Evolutionary conservation across 2,888 invertebrate genomes (phyloP), one percentile per base, ranked within the genome.

Genomic region (Orthosia cruda): DNA sequence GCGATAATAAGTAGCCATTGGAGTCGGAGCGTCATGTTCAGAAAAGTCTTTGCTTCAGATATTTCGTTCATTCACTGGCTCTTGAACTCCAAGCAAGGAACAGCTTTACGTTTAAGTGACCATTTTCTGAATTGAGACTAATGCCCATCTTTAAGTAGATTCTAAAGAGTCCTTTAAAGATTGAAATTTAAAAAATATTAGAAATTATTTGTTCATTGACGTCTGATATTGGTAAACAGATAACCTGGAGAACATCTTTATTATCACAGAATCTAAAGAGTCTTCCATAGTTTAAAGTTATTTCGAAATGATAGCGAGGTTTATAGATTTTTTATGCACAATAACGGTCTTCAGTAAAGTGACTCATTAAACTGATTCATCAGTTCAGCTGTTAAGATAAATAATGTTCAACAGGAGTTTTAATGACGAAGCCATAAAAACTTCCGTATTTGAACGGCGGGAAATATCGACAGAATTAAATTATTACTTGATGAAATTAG

Each of bases 11-110:
- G 26, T 40, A 50, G 61, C 63, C 66, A 64, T 55, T 68, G 18
- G 59, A 65, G 40, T 63, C 40, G n/a, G 18, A 74, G 23, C 23
- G 32, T 57, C 52, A 63, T 32, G 11, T 47, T 69, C 57, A 57
- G 55, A 62, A 69, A 79, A 20, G 20, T 26, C 9, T 54, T 64
- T 58, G 23, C 47, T 61, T 74, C 47, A 47, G 59, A 55, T 55
- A 47, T 32, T 55, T 20, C 66, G 52, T 47, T 65, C 50, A 63
- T 67, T 75, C 52, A 49, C 20, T 26, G n/a, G 12, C 50, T 59
- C 20, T 15, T 64, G 20, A 73, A 64, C 54, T 58, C 26, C 32
- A 63, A 50, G 15, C 18, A 3, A 52, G 18, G 4, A 62, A 62
- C 49, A 26, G 54, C 55, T 70, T 49, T 18, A 55, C 45, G 20